Evolutionary conservation across 2,797 vertebrate genomes (phyloP).

Genomic region (Brachyrhaphis roseni): DNA sequence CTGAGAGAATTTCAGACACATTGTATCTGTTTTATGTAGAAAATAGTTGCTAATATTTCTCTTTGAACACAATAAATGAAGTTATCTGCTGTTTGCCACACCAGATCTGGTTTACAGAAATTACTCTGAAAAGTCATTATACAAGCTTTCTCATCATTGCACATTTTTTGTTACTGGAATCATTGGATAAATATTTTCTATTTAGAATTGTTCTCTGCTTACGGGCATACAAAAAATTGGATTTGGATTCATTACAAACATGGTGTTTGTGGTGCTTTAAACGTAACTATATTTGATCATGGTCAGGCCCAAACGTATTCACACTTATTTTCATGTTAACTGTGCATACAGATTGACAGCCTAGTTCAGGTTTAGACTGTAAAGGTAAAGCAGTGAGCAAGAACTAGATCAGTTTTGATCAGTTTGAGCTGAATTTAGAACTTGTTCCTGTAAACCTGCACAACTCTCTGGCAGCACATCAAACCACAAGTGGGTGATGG

Average conservation of each 20-base stretch:
- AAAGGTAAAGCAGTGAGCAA: neutral
- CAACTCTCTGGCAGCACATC: neutral
- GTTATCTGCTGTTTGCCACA: neutral
- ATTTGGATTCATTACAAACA: neutral
- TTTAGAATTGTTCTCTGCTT: neutral
- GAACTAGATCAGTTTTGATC: neutral
- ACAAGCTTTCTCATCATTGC: neutral
- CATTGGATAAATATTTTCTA: neutral
- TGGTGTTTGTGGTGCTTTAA: neutral
- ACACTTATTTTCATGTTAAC: neutral
- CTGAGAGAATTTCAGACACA: neutral
- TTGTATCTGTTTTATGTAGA: neutral
- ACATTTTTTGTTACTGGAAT: neutral
- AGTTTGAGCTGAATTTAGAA: neutral
- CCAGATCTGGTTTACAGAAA: neutral
- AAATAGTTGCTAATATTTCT: neutral
- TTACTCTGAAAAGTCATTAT: neutral
- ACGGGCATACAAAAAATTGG: neutral
- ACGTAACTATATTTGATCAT: neutral
- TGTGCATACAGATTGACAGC: neutral
- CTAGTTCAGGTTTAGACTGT: neutral
- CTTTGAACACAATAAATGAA: neutral
- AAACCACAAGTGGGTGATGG: neutral
- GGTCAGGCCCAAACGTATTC: neutral
- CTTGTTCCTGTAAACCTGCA: neutral